These are phyloP conservation scores for Peromyscus maniculatus DNA, from an alignment of 2,113 vertebrate genomes.

Conservation along the genomic window DNA sequence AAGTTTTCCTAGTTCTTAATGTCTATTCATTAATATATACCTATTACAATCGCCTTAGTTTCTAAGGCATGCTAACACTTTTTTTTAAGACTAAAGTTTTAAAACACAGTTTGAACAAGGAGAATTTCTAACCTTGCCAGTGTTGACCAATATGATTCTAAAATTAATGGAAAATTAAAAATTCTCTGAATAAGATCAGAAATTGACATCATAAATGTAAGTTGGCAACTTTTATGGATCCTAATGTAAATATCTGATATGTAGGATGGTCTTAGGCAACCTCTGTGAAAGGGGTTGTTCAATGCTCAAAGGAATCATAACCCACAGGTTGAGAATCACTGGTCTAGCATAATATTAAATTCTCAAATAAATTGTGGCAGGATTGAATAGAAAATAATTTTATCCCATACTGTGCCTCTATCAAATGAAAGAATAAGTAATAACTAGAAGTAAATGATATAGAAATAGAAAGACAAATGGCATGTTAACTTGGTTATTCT, in stretches of 20 bases:
- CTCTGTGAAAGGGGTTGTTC: neutral
- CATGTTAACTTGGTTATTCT: neutral
- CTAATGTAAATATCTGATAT: neutral
- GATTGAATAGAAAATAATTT: slow-evolving; percentile 44
- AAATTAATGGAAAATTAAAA: slow-evolving; percentile 46
- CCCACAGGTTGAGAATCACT: neutral
- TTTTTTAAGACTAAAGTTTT: slow-evolving; percentile 14
- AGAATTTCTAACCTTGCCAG: slow-evolving; percentile 12
- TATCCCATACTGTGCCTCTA: neutral
- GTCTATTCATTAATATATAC: slow-evolving; percentile 9
- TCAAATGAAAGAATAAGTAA: slow-evolving; percentile 30
- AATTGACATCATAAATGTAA: neutral
- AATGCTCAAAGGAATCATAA: neutral
- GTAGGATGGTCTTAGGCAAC: neutral
- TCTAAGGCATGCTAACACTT: neutral
- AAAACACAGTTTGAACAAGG: slow-evolving; percentile 58
- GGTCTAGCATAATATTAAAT: neutral
- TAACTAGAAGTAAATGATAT: slow-evolving; percentile 2
- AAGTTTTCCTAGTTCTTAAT: slow-evolving; percentile 24
- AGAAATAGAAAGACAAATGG: slow-evolving; percentile 23
- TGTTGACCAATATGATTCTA: neutral
- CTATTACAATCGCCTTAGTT: slow-evolving; percentile 1
- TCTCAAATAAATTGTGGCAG: neutral
- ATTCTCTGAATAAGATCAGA: slow-evolving; percentile 36
- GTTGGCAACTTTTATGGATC: neutral